Conservation (phyloP, 2,888 invertebrate genomes). For the Stenotaenia linearis region DNA sequence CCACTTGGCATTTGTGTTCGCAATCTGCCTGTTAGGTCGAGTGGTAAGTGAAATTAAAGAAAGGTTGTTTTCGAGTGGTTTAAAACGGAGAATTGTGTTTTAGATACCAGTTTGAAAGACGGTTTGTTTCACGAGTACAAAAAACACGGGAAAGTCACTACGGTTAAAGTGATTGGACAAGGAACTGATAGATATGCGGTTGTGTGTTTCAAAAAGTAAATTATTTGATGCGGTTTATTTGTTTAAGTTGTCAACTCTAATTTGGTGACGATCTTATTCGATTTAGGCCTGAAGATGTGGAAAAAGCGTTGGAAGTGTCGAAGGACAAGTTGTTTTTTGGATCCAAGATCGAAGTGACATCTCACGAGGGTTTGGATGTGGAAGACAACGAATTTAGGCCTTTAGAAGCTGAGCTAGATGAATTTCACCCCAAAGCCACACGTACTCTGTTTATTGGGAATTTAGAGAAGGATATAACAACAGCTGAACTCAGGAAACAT, state of each 20-base stretch:
- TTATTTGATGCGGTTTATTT: background rate
- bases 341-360: slow-evolving; percentile 90
- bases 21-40: slow-evolving; percentile 79
- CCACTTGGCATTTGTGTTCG: slow-evolving; percentile 85
- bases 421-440: slow-evolving; percentile 94
- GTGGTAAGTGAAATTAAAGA: slow-evolving; percentile 45
- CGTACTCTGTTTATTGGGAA: slow-evolving; percentile 94
- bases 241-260: too few species aligned
- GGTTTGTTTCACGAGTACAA: slow-evolving; percentile 98
- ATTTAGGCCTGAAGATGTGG: slow-evolving; percentile 77
- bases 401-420: slow-evolving; percentile 91
- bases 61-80: background rate
- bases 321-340: slow-evolving; percentile 96
- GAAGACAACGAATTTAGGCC: slow-evolving; percentile 57
- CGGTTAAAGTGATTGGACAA: slow-evolving; percentile 88
- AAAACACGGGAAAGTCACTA: slow-evolving; percentile 94
- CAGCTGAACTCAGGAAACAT: slow-evolving; percentile 79
- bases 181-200: slow-evolving; percentile 88
- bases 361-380: slow-evolving; percentile 71
- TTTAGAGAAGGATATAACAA: slow-evolving; percentile 88
- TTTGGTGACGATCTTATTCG: background rate
- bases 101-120: slow-evolving; percentile 92
- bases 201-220: slow-evolving; percentile 83
- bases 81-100: background rate
- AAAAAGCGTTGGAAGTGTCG: slow-evolving; percentile 90